Percentiles rank a stretch among this genome's conserved stretches.
Conservation (phyloP, 2,888 invertebrate species). For the Stegana nigrithorax region DNA sequence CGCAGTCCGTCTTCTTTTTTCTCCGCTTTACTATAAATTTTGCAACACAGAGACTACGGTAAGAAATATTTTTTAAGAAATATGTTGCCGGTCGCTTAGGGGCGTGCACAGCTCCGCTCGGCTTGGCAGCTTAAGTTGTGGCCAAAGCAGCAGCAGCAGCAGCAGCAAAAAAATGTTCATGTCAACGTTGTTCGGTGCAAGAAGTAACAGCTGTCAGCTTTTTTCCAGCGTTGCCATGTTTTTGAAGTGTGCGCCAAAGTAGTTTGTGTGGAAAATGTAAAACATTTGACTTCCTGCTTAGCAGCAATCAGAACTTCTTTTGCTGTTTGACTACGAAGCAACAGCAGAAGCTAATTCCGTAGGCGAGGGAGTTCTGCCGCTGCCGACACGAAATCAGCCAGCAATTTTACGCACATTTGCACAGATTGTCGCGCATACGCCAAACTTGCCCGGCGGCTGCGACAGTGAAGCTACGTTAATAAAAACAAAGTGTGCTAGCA, state of each 20-base stretch:
- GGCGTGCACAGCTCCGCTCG: neutral
- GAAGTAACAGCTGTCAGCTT: constrained; percentile 9
- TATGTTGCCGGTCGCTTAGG: constrained; percentile 10
- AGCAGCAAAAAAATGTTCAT: neutral
- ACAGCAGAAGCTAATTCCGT: no score
- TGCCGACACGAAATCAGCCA: constrained; percentile 11
- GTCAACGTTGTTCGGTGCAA: constrained; percentile 4
- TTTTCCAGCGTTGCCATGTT: neutral
- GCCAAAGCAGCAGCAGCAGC: no score
- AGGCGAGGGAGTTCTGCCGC: no score
- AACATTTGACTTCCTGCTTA: no score
- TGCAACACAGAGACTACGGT: neutral
- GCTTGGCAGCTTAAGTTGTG: no score
- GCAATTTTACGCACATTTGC: constrained; percentile 21
- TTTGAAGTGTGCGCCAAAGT: neutral
- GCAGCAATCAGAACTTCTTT: no score
- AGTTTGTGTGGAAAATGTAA: no score
- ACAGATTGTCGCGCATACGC: neutral
- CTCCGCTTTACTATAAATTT: no score
- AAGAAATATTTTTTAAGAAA: constrained; percentile 13
- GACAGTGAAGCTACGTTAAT: neutral
- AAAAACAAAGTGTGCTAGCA: neutral
- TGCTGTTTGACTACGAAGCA: neutral
- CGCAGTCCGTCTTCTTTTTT: no score
- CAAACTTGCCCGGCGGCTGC: neutral